Evolutionary conservation across 2,888 invertebrate genomes (phyloP).

Genomic region (Choreutis nemorana): DNA sequence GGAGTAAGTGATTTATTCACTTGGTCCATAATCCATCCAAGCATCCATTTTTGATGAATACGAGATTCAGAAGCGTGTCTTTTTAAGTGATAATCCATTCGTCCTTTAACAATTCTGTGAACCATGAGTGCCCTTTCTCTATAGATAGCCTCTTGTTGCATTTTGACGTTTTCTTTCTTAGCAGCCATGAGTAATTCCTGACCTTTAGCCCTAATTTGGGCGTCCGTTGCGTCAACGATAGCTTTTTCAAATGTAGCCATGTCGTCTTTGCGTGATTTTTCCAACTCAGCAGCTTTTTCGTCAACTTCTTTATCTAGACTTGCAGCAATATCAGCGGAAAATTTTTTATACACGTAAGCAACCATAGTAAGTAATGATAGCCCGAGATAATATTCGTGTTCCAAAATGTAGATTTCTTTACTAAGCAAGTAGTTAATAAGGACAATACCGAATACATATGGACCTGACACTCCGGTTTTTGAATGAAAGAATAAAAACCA

Average conservation of each 20-base stretch:
- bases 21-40: constrained; percentile 85
- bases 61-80: constrained; percentile 77
- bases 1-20: constrained; percentile 87
- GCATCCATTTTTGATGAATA: constrained; percentile 92
- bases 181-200: constrained; percentile 79
- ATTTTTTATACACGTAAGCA: constrained; percentile 66
- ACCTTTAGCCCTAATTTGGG: constrained; percentile 79
- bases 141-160: constrained; percentile 95
- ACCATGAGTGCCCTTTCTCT: constrained; percentile 66
- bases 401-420: constrained; percentile 92
- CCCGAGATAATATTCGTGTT: constrained; percentile 89
- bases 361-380: constrained; percentile 72
- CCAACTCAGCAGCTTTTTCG: constrained; percentile 56
- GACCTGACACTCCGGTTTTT: constrained; percentile 88
- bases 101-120: constrained; percentile 70
- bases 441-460: constrained; percentile 84
- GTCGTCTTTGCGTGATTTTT: constrained; percentile 58
- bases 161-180: constrained; percentile 88
- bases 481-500: constrained; percentile 86
- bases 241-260: constrained; percentile 44
- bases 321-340: constrained; percentile 70
- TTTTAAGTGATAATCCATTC: constrained; percentile 91
- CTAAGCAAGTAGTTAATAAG: constrained; percentile 83
- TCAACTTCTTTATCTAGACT: constrained; percentile 75
- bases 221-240: constrained; percentile 71